phyloP scores from a whole-genome alignment of 2,113 vertebrate species.

The Cepphus grylle region DNA sequence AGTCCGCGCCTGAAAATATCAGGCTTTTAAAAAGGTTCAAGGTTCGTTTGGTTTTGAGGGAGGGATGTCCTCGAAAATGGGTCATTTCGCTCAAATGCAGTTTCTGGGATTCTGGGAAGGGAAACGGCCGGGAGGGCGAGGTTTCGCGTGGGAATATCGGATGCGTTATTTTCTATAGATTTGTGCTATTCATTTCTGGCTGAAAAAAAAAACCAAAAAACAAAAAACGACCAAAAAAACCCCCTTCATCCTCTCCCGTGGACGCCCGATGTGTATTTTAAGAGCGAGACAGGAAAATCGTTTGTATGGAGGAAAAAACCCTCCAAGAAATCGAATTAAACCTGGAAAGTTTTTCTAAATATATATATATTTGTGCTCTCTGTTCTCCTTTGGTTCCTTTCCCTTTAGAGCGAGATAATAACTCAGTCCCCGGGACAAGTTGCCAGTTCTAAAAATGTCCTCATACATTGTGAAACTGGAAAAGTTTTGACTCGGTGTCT shows the following conservation, averaged over 20 bases:
- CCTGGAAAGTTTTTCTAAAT: not conserved
- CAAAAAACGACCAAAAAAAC: too few species aligned
- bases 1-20: not conserved
- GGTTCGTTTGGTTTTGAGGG: not conserved
- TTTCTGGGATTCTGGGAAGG: not conserved
- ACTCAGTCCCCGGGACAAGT: not conserved
- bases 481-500: slow-evolving; percentile 48
- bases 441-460: not conserved
- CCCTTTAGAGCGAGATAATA: not conserved
- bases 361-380: not conserved
- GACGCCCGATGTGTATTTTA: not conserved
- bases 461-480: not conserved
- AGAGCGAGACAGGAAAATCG: not conserved
- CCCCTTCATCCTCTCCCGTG: not conserved
- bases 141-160: not conserved
- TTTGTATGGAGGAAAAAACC: rapidly evolving
- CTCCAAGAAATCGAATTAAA: not conserved
- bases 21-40: not conserved
- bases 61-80: not conserved
- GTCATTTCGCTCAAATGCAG: not conserved
- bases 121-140: not conserved
- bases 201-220: not conserved
- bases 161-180: not conserved
- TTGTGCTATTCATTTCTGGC: not conserved
- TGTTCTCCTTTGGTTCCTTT: not conserved